These are phyloP conservation scores for Blera fallax DNA, from an alignment of 2,888 invertebrate genomes.

Conservation along the genomic window DNA sequence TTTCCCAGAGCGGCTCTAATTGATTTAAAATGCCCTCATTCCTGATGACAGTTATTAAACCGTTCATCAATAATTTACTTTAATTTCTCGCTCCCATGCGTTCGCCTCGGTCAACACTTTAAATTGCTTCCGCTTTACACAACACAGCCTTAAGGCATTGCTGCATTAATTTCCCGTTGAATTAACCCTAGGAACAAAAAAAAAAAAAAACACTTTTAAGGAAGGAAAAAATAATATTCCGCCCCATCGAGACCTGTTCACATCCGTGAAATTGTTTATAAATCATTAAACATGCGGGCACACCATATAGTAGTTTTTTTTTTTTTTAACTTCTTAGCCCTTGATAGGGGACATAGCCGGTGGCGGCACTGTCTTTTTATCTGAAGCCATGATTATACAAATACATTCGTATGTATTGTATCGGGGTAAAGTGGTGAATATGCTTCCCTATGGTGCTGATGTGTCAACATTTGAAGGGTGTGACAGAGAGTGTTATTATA, in stretches of 20 bases:
- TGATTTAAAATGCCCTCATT: conserved; percentile 35
- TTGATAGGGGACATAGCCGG: conserved; percentile 17
- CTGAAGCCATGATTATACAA: conserved; percentile 21
- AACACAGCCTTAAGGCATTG: conserved; percentile 30
- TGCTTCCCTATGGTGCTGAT: conserved; percentile 43
- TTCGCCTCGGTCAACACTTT: conserved; percentile 32
- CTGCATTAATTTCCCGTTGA: conserved; percentile 61
- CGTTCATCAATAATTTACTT: conserved; percentile 45
- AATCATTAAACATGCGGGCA: conserved; percentile 71
- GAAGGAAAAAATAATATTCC: conserved; percentile 6
- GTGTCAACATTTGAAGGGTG: conserved; percentile 59
- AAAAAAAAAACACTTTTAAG: background rate
- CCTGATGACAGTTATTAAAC: conserved; percentile 57
- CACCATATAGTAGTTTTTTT: conserved; percentile 5
- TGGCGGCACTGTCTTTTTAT: conserved; percentile 51
- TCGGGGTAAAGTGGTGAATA: conserved; percentile 10
- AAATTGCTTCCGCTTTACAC: conserved; percentile 50
- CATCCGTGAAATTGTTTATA: conserved; percentile 72
- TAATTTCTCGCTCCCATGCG: conserved; percentile 20
- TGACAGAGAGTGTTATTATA: conserved; percentile 51
- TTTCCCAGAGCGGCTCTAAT: conserved; percentile 10
- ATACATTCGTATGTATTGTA: conserved; percentile 29
- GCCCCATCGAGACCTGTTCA: conserved; percentile 53
- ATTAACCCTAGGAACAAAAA: conserved; percentile 45
- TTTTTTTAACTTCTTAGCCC: conserved; percentile 2